These are phyloP conservation scores for Brevimyrus niger DNA, from an alignment of 2,113 vertebrate genomes.

Conservation along the genomic window DNA sequence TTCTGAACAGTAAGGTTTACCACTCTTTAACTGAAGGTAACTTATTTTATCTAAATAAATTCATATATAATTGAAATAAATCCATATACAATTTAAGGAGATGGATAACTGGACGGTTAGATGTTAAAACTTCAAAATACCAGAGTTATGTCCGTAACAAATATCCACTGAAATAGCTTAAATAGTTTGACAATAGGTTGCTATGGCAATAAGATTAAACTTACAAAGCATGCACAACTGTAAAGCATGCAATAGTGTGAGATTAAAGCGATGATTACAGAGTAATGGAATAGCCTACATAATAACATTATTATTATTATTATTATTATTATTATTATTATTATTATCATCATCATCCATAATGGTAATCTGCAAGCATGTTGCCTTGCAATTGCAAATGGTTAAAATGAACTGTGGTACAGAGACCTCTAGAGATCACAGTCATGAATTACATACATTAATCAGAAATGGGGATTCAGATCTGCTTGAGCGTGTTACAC, in stretches of 20 bases:
- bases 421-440: conserved; percentile 26
- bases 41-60: not conserved
- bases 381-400: not conserved
- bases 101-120: not conserved
- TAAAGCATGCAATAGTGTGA: not conserved
- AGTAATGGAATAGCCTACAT: not conserved
- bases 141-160: not conserved
- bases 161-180: not conserved
- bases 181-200: not conserved
- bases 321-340: not conserved
- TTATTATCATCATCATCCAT: not conserved
- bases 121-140: not conserved
- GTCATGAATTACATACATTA: conserved; percentile 9
- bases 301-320: not conserved
- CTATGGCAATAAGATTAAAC: not conserved
- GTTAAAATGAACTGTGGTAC: conserved; percentile 10
- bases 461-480: not conserved
- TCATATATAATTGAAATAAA: not conserved
- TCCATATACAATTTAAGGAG: not conserved
- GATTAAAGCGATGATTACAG: not conserved
- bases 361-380: not conserved
- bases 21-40: not conserved
- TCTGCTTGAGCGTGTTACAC: not conserved
- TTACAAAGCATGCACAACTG: not conserved
- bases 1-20: not conserved